phyloP scores from a whole-genome alignment of 2,888 invertebrate species.

The Myathropa florea region DNA sequence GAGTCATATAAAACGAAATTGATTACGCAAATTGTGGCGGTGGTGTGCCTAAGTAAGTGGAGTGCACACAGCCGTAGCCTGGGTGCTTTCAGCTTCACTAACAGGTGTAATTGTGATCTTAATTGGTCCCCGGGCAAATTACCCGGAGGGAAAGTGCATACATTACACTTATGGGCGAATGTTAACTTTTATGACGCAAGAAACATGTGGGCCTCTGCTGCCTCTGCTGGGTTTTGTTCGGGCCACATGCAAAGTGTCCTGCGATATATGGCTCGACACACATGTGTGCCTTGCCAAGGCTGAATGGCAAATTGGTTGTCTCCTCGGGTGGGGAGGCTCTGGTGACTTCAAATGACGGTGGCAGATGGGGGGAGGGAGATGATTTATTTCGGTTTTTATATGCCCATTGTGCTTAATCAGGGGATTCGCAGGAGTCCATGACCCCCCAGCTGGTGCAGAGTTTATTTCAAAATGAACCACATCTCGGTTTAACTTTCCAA shows the following conservation, averaged over 20 bases:
- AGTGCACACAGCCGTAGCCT: constrained; percentile 7
- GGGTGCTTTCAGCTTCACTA: constrained; percentile 32
- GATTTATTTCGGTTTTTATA: not conserved
- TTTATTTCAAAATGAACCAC: not conserved
- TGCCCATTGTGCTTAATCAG: not conserved
- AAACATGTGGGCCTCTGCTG: not conserved
- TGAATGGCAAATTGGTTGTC: not conserved
- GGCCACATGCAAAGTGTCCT: not conserved
- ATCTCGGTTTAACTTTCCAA: not conserved
- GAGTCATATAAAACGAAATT: constrained; percentile 20
- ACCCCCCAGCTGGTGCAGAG: too few species aligned
- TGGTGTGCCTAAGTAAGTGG: constrained; percentile 26
- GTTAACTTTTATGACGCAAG: constrained; percentile 31
- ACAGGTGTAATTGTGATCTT: constrained; percentile 52
- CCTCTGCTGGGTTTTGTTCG: not conserved
- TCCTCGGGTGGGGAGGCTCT: too few species aligned
- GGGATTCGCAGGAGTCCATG: too few species aligned
- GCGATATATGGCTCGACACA: not conserved
- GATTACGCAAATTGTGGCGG: constrained; percentile 18
- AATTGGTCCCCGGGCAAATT: constrained; percentile 34
- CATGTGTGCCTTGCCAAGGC: not conserved
- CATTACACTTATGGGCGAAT: constrained; percentile 3
- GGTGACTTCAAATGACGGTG: not conserved
- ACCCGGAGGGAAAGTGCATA: constrained; percentile 10
- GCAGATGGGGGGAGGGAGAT: not conserved